phyloP scores from a whole-genome alignment of 2,888 invertebrate genomes.

The Noctua fimbriata region DNA sequence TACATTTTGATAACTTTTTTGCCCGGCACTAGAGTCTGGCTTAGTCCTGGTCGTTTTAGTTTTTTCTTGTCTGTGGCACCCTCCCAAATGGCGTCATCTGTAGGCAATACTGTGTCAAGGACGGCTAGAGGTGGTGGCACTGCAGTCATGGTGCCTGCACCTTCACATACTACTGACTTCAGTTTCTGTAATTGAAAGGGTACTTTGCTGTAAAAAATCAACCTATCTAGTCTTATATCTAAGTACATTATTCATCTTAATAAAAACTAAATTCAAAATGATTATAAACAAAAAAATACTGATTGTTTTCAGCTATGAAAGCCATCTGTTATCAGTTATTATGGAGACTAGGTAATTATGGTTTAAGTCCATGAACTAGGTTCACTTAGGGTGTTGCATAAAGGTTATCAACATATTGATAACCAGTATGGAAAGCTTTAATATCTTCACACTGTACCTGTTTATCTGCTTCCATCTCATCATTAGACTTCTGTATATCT shows the following conservation, averaged over 20 bases:
- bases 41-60: constrained; percentile 94
- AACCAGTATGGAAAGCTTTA: neutral
- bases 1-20: constrained; percentile 96
- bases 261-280: neutral
- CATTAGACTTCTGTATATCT: constrained; percentile 92
- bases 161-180: constrained; percentile 85
- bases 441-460: constrained; percentile 71
- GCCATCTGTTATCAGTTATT: neutral
- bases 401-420: constrained; percentile 6
- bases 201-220: neutral
- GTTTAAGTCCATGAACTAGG: neutral
- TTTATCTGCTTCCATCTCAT: constrained; percentile 91
- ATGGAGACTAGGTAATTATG: neutral
- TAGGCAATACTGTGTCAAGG: constrained; percentile 73
- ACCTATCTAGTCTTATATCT: neutral
- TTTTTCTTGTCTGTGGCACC: constrained; percentile 89
- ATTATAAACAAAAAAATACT: neutral
- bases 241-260: neutral
- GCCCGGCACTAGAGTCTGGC: constrained; percentile 94
- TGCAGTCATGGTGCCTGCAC: constrained; percentile 82
- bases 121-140: constrained; percentile 78
- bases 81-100: constrained; percentile 87
- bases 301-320: neutral
- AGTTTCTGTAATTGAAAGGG: constrained; percentile 79
- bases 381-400: neutral